These are phyloP conservation scores for Meliscaeva auricollis DNA, from an alignment of 2,888 invertebrate genomes.

Conservation along the genomic window DNA sequence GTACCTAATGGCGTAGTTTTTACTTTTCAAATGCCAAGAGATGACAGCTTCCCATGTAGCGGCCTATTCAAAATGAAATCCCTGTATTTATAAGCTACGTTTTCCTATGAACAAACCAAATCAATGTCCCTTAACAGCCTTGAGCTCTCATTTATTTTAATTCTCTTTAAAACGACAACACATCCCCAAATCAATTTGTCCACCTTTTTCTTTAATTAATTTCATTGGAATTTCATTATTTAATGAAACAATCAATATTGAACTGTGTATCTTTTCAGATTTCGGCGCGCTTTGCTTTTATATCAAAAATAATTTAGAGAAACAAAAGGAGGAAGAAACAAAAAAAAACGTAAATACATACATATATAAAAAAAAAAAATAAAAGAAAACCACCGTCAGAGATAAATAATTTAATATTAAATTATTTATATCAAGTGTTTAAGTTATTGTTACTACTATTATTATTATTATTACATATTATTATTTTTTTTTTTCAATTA, in stretches of 20 bases:
- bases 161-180: too few species aligned
- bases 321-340: conserved; percentile 43
- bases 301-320: conserved; percentile 54
- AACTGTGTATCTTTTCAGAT: conserved; percentile 55
- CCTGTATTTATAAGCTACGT: too few species aligned
- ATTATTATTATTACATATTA: not conserved
- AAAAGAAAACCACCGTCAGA: conserved; percentile 74
- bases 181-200: too few species aligned
- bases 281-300: conserved; percentile 74
- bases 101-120: too few species aligned
- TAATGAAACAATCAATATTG: conserved; percentile 14
- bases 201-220: not conserved
- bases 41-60: too few species aligned
- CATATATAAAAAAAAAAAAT: not conserved
- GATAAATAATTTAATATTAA: conserved; percentile 69
- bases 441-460: conserved; percentile 54
- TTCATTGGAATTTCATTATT: not conserved
- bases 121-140: too few species aligned
- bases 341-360: conserved; percentile 38
- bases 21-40: too few species aligned
- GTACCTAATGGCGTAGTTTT: too few species aligned
- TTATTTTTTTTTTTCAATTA: conserved; percentile 31
- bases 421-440: conserved; percentile 71
- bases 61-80: too few species aligned
- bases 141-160: too few species aligned